These are phyloP conservation scores for Adineta ricciae DNA, from an alignment of 2,888 invertebrate genomes.

Conservation along the genomic window DNA sequence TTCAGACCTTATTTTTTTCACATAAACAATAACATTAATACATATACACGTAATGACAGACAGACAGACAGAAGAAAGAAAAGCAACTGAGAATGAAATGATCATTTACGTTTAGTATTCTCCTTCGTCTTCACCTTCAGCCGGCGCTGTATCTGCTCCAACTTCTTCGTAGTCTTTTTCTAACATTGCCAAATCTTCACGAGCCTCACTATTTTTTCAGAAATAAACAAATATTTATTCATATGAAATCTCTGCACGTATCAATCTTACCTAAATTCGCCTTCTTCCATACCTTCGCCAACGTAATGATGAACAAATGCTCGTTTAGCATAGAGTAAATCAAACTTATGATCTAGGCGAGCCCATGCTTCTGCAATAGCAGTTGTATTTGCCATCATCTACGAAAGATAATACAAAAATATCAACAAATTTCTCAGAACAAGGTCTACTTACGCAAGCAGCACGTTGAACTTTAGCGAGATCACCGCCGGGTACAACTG, in stretches of 20 bases:
- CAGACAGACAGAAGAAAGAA: too few relatives aligned
- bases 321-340: slow-evolving; percentile 42
- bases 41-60: too few relatives aligned
- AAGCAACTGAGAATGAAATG: too few relatives aligned
- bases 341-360: slow-evolving; percentile 47
- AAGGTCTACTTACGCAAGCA: slow-evolving; percentile 44
- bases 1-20: neutral
- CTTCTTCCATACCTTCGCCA: slow-evolving; percentile 54
- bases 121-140: neutral
- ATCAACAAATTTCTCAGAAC: too few relatives aligned
- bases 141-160: slow-evolving; percentile 39
- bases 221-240: neutral
- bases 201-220: slow-evolving; percentile 40
- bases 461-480: slow-evolving; percentile 56
- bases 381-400: slow-evolving; percentile 51
- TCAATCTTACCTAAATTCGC: slow-evolving; percentile 60
- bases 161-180: slow-evolving; percentile 46
- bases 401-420: too few relatives aligned
- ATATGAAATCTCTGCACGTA: too few relatives aligned
- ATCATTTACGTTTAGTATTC: too few relatives aligned
- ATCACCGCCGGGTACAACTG: slow-evolving; percentile 81
- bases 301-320: slow-evolving; percentile 50
- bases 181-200: neutral
- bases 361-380: slow-evolving; percentile 53
- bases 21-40: neutral